phyloP scores from a whole-genome alignment of 2,113 vertebrate species.

The Neopipo cinnamomea region DNA sequence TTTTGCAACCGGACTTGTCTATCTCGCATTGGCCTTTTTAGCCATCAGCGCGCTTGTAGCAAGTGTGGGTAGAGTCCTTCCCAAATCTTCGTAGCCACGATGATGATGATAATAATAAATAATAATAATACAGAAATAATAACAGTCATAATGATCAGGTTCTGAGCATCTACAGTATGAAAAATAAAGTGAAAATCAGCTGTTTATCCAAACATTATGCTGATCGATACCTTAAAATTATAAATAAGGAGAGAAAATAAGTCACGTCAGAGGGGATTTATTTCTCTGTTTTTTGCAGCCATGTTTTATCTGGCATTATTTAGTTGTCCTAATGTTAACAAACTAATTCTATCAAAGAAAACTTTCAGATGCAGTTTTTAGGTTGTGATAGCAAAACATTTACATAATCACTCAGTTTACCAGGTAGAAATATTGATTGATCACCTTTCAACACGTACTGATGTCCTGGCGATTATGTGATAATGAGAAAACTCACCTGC shows the following conservation, averaged over 20 bases:
- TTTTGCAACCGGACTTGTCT: no score
- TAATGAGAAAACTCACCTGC: not conserved
- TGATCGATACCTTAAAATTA: not conserved
- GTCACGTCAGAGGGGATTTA: not conserved
- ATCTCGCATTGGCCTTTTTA: no score
- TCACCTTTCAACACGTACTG: not conserved
- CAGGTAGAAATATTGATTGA: not conserved
- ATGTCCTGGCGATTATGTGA: not conserved
- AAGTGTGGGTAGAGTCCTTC: no score
- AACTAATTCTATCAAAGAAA: not conserved
- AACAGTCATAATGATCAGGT: not conserved
- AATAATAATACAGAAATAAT: no score
- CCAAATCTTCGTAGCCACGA: no score
- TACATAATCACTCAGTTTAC: not conserved
- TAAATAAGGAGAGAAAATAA: not conserved
- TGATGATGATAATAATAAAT: rapidly evolving
- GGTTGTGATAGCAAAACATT: not conserved
- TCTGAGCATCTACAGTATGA: not conserved
- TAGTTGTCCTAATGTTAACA: not conserved
- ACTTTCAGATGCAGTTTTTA: not conserved
- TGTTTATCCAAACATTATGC: not conserved
- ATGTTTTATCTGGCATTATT: not conserved
- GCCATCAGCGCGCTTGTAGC: no score
- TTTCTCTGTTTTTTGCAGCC: not conserved
- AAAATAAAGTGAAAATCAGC: not conserved